Conservation (phyloP, 1,140 invertebrate genomes). For the Pararge aegeria region DNA sequence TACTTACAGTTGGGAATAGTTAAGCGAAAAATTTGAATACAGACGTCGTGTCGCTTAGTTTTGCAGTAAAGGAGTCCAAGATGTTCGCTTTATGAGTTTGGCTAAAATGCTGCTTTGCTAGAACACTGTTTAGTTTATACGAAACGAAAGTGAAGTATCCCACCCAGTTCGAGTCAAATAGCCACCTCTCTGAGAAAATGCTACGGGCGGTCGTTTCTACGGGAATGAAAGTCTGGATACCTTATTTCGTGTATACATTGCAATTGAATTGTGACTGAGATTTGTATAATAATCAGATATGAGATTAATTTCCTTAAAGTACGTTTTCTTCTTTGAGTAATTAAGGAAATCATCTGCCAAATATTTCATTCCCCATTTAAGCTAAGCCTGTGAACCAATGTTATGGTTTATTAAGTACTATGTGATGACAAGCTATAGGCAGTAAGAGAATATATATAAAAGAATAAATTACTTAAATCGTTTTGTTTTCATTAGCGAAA, state of each 20-base stretch:
- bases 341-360: no score
- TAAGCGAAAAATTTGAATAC: conserved; percentile 64
- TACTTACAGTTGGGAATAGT: conserved; percentile 4
- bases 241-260: conserved; percentile 49
- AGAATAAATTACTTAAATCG: no score
- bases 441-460: no score
- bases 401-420: no score
- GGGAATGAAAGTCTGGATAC: conserved; percentile 48
- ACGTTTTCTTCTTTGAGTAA: neutral
- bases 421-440: no score
- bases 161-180: conserved; percentile 56
- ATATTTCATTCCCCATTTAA: no score
- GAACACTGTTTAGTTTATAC: conserved; percentile 65
- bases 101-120: conserved; percentile 64
- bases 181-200: conserved; percentile 62
- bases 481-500: no score
- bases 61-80: conserved; percentile 53
- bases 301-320: no score
- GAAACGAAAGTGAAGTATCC: conserved; percentile 62
- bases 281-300: no score
- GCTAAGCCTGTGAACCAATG: no score
- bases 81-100: conserved; percentile 65
- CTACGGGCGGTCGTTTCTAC: conserved; percentile 55
- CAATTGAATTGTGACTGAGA: conserved; percentile 13
- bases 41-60: conserved; percentile 51